Base-by-base conservation (phyloP, 30 jellyfish, hydroid and myxozoan species). In the Chrysaora quinquecirrha region DNA sequence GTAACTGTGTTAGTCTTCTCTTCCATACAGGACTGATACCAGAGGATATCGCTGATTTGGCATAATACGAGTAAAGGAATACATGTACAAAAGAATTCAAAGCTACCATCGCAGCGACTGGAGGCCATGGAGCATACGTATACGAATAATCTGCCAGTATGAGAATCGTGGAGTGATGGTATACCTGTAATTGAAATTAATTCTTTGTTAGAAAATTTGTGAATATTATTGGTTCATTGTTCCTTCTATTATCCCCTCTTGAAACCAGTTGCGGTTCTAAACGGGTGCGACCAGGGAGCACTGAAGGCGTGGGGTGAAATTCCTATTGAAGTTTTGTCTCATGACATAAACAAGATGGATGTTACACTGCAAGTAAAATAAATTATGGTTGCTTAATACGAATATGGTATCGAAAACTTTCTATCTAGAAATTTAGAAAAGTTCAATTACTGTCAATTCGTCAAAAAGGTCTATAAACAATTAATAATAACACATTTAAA, bases 11-110 rank as follows among this genome's bases (percentile, higher is more conserved):
- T 34, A 91, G 69, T 30, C 83, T 29, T 46, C 79, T 78, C 63
- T 91, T 91, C 98, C 98, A 91, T 11, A 50, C 14, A 0, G 49
- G 77, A 32, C 64, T 58, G 31, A 50, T 83, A 33, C 46, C 21
- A 14, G 89, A 34, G 14, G 83, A 34, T 19, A 80, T 25, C 1
- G 96, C 96, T 23, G 98, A 9, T 3, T 46, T 18, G 7, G 94
- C 94, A 74, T 91, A 91, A 67, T 91, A 91, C 3, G 96, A 48
- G 33, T 91, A 91, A 20, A 91, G 86, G 58, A 72, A 79, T 48
- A 91, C 84, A 62, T 91, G 98, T 2, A 91, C 98, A 66, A 91
- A 34, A 11, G 98, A 91, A 48, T 91, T 91, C 73, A 91, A 24
- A 0, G 84, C 98, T 34, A 91, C 31, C 89, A 80, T 38, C 23